A percentile compares a stretch with the other conserved stretches of the same genome.
Evolutionary conservation across 2,113 vertebrate species (phyloP).

Genomic region (Archocentrus centrarchus): DNA sequence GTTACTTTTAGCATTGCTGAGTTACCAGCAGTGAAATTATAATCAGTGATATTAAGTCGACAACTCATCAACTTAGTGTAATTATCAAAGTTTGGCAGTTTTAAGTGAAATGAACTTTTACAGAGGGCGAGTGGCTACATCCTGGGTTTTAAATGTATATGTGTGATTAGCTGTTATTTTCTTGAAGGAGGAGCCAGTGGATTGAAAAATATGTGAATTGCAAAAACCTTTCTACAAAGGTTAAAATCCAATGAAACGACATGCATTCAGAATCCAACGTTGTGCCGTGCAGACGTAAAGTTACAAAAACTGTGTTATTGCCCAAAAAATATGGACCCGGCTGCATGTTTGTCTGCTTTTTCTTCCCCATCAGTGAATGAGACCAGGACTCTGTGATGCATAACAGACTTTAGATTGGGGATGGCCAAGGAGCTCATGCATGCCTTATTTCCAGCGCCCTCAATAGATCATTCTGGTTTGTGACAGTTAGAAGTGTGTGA

Average conservation of each 20-base stretch:
- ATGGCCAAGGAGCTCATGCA: background rate
- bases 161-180: too few relatives aligned
- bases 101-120: background rate
- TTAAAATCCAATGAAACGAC: too few relatives aligned
- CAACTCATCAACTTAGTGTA: background rate
- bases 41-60: background rate
- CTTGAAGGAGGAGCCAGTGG: too few relatives aligned
- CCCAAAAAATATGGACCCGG: background rate
- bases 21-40: background rate
- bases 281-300: background rate
- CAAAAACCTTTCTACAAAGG: too few relatives aligned
- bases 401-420: background rate
- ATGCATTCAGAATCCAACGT: background rate
- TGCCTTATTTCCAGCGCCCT: background rate
- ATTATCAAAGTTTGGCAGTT: background rate
- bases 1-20: background rate
- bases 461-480: background rate
- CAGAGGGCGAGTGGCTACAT: background rate
- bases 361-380: background rate
- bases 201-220: too few relatives aligned
- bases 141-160: background rate
- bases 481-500: background rate
- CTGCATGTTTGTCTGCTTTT: background rate
- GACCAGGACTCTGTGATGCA: background rate
- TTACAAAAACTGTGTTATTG: background rate